Conservation (phyloP, 2,113 vertebrate species). For the Cryptoleucopteryx plumbea region DNA sequence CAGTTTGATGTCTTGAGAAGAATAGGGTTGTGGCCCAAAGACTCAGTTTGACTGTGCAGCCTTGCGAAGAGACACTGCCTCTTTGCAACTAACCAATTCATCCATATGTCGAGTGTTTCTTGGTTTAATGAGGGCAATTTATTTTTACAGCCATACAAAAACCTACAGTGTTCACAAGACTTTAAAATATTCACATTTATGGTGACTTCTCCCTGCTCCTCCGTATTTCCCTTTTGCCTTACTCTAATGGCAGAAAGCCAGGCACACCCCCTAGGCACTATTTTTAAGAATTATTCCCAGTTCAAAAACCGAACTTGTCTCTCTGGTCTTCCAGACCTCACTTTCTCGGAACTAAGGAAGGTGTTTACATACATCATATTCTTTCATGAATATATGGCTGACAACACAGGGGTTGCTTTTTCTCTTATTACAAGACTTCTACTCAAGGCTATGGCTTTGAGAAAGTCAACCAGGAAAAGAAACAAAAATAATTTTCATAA, state of each 20-base stretch:
- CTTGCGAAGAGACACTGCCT: slow-evolving; percentile 6
- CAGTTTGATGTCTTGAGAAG: not conserved
- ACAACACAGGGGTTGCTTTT: not conserved
- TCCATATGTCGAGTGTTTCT: not conserved
- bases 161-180: not conserved
- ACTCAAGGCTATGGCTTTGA: not conserved
- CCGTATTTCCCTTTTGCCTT: not conserved
- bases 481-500: not conserved
- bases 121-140: slow-evolving; percentile 5
- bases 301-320: not conserved
- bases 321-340: not conserved
- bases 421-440: not conserved
- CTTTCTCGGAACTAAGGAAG: not conserved
- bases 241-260: not conserved
- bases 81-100: not conserved
- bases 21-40: not conserved
- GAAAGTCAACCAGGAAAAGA: not conserved
- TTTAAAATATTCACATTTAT: not conserved
- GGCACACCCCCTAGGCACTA: not conserved
- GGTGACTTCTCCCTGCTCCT: not conserved
- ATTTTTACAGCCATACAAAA: slow-evolving; percentile 28
- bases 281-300: not conserved
- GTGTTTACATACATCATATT: not conserved
- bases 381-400: not conserved
- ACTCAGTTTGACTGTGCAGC: not conserved